These are phyloP conservation scores for Biston betularia DNA, from an alignment of 2,888 invertebrate species.

Conservation along the genomic window DNA sequence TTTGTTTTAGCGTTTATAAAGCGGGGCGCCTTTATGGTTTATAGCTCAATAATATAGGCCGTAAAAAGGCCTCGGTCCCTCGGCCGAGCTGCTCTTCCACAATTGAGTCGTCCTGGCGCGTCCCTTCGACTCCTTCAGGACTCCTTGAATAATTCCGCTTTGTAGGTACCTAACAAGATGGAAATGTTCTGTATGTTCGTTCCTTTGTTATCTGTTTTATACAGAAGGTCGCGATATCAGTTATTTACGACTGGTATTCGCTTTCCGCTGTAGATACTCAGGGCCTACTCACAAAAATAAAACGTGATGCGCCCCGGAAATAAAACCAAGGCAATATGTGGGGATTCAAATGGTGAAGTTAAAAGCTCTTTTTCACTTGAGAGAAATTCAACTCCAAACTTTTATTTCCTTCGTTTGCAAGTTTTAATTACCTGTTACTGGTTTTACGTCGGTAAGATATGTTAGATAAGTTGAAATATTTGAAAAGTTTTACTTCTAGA, in stretches of 20 bases:
- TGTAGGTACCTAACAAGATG: slow-evolving; percentile 55
- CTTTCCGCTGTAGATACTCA: slow-evolving; percentile 19
- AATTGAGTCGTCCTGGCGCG: slow-evolving; percentile 72
- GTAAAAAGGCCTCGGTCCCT: slow-evolving; percentile 72
- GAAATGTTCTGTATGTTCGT: slow-evolving; percentile 52
- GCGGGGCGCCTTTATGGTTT: slow-evolving; percentile 77
- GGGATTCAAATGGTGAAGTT: slow-evolving; percentile 19
- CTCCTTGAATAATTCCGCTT: slow-evolving; percentile 66
- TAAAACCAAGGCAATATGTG: slow-evolving; percentile 22
- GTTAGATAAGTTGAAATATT: slow-evolving; percentile 24
- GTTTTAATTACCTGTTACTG: slow-evolving; percentile 29
- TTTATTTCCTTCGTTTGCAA: slow-evolving; percentile 26
- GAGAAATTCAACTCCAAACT: slow-evolving; percentile 14
- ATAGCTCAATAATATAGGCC: slow-evolving; percentile 79
- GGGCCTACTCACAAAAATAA: slow-evolving; percentile 14
- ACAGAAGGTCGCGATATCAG: slow-evolving; percentile 42
- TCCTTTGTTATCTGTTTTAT: slow-evolving; percentile 52
- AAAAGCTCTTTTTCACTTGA: slow-evolving; percentile 23
- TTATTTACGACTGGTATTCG: slow-evolving; percentile 39
- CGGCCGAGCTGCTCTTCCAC: slow-evolving; percentile 66
- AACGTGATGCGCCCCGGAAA: slow-evolving; percentile 23
- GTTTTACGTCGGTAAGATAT: slow-evolving; percentile 14
- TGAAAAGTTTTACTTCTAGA: slow-evolving; percentile 23
- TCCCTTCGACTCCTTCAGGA: slow-evolving; percentile 64
- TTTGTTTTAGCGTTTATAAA: slow-evolving; percentile 78